These are phyloP conservation scores for Coreius guichenoti DNA, from an alignment of 2,797 vertebrate genomes.

Conservation along the genomic window DNA sequence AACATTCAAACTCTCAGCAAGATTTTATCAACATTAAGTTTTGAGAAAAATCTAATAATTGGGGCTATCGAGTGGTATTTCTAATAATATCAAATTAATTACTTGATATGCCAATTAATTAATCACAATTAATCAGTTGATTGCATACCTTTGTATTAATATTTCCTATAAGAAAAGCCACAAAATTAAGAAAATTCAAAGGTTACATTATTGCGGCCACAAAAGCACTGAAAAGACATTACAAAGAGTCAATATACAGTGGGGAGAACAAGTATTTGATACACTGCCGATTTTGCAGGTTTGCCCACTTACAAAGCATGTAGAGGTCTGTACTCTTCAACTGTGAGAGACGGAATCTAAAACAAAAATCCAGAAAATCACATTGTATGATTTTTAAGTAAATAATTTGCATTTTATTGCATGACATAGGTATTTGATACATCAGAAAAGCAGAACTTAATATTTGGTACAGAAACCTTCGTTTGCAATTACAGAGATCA, in stretches of 20 bases:
- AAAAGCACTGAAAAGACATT: not conserved
- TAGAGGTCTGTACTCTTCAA: too few relatives aligned
- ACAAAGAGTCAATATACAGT: not conserved
- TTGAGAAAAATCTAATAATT: not conserved
- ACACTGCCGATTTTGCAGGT: too few relatives aligned
- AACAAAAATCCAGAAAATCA: too few relatives aligned
- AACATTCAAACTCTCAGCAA: not conserved
- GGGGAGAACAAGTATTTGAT: too few relatives aligned
- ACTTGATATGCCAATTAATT: not conserved
- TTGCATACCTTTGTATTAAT: not conserved
- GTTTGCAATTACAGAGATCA: too few relatives aligned
- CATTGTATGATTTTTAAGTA: too few relatives aligned
- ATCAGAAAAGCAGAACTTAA: too few relatives aligned
- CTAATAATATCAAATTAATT: not conserved
- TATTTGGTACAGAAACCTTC: too few relatives aligned
- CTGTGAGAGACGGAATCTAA: too few relatives aligned
- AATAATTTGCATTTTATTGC: too few relatives aligned
- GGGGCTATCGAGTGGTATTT: not conserved
- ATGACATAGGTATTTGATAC: too few relatives aligned
- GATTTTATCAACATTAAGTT: not conserved
- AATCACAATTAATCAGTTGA: not conserved
- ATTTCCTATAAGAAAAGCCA: not conserved
- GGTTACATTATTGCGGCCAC: not conserved
- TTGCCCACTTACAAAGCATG: too few relatives aligned
- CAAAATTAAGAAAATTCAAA: not conserved